Conservation (phyloP, 1,140 invertebrate genomes). For the Achatina immaculata region DNA sequence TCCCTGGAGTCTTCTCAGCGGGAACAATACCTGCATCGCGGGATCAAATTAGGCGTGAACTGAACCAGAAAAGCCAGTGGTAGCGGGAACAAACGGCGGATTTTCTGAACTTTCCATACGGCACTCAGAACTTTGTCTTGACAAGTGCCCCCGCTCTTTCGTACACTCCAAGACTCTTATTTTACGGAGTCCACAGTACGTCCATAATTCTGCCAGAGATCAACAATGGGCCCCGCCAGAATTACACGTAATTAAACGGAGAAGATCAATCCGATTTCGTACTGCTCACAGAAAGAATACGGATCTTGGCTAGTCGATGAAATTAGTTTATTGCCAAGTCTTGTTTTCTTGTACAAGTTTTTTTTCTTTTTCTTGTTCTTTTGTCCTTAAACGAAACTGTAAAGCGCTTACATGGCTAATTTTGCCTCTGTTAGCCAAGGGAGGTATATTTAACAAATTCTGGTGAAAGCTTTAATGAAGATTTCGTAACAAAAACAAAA, state of each 20-base stretch:
- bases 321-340: not conserved
- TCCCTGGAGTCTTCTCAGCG: not conserved
- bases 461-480: too few relatives aligned
- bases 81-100: not conserved
- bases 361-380: too few relatives aligned
- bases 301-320: not conserved
- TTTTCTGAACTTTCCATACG: not conserved
- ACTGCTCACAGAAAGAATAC: not conserved
- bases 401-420: too few relatives aligned
- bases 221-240: not conserved
- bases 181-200: not conserved
- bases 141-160: not conserved
- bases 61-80: not conserved
- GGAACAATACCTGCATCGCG: not conserved
- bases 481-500: too few relatives aligned
- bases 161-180: not conserved
- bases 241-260: not conserved
- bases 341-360: too few relatives aligned
- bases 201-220: not conserved
- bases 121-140: not conserved
- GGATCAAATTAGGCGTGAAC: constrained; percentile 3
- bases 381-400: too few relatives aligned
- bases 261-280: not conserved
- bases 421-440: too few relatives aligned
- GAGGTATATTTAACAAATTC: too few relatives aligned